These are phyloP conservation scores for Enteromius radiatus DNA, from an alignment of 2,797 vertebrate genomes.

Conservation along the genomic window DNA sequence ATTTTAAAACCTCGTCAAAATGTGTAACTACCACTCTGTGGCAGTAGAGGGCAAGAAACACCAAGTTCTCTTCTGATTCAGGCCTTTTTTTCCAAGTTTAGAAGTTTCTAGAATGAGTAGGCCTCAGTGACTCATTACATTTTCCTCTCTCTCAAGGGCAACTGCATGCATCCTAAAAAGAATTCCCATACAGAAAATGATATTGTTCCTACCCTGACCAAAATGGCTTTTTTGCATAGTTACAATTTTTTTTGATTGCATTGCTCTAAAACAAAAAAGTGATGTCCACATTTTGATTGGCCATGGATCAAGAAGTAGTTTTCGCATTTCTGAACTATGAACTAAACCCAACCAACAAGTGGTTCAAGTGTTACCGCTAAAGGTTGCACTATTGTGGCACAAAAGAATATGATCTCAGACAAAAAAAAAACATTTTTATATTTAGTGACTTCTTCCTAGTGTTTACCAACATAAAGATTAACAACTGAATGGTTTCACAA, in stretches of 20 bases:
- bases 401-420: background rate
- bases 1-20: background rate
- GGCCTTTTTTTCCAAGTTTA: background rate
- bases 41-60: slow-evolving; percentile 1
- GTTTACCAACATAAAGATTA: slow-evolving; percentile 5
- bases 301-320: background rate
- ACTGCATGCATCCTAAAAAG: background rate
- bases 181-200: background rate
- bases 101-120: slow-evolving; percentile 47
- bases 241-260: too few relatives aligned
- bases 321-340: background rate
- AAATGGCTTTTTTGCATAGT: background rate
- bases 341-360: background rate
- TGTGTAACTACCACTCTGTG: background rate
- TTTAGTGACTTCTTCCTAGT: background rate
- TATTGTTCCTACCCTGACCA: background rate
- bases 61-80: background rate
- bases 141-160: background rate
- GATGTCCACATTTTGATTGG: background rate
- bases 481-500: background rate
- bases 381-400: background rate
- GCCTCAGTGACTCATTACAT: slow-evolving; percentile 15
- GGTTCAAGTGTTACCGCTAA: background rate
- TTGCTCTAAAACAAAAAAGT: background rate
- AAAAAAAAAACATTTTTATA: background rate